Evolutionary conservation across 2,888 invertebrate species (phyloP).

Genomic region (Nomada ruficornis): DNA sequence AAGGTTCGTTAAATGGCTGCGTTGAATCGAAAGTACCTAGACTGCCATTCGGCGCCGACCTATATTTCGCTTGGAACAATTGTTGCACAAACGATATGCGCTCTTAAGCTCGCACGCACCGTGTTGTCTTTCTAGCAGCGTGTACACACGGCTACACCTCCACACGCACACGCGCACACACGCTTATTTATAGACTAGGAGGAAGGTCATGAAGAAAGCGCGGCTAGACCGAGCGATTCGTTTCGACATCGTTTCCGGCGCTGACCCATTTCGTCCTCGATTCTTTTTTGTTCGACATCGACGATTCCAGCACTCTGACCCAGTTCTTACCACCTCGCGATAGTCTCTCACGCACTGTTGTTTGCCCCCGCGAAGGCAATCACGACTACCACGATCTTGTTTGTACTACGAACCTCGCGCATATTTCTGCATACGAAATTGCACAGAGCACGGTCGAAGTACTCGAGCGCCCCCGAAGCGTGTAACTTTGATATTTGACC

Average conservation of each 20-base stretch:
- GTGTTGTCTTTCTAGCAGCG: conserved; percentile 42
- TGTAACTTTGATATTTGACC: conserved; percentile 28
- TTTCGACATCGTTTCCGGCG: conserved; percentile 80
- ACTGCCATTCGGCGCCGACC: conserved; percentile 61
- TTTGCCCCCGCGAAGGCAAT: conserved; percentile 18
- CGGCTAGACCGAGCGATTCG: conserved; percentile 70
- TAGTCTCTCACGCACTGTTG: conserved; percentile 60
- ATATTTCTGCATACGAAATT: conserved; percentile 34
- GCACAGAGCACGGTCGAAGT: neutral
- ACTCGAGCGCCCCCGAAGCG: neutral
- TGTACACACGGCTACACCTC: neutral
- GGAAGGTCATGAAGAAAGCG: conserved; percentile 80
- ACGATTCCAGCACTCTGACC: conserved; percentile 62
- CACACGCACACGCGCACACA: conserved; percentile 13
- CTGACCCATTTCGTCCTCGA: conserved; percentile 77
- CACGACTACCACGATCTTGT: neutral
- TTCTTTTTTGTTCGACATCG: conserved; percentile 67
- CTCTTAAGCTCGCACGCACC: conserved; percentile 59
- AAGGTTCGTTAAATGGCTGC: conserved; percentile 16
- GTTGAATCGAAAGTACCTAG: conserved; percentile 54
- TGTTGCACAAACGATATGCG: conserved; percentile 64
- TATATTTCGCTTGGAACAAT: conserved; percentile 66
- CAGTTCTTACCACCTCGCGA: conserved; percentile 51
- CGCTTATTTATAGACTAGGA: conserved; percentile 73
- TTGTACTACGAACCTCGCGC: neutral